phyloP scores from a whole-genome alignment of 2,113 vertebrate species.

The Heloderma charlesbogerti region DNA sequence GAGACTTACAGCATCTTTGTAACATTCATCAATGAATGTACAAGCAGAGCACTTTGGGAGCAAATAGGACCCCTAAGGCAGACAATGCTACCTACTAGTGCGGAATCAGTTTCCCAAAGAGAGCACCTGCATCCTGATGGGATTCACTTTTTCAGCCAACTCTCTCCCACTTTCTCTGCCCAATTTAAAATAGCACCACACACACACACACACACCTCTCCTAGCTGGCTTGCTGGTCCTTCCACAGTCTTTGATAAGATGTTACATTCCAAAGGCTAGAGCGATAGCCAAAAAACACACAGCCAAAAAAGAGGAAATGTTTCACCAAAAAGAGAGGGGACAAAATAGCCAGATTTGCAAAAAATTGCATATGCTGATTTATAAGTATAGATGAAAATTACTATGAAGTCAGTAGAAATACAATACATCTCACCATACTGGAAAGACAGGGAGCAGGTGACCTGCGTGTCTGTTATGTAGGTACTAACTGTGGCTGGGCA shows the following conservation, averaged over 20 bases:
- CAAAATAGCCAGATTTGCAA: too few species aligned
- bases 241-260: neutral
- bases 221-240: neutral
- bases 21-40: neutral
- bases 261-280: neutral
- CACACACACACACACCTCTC: neutral
- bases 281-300: neutral
- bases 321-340: too few species aligned
- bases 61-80: neutral
- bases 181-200: neutral
- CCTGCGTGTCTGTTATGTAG: too few species aligned
- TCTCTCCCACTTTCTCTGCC: neutral
- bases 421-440: too few species aligned
- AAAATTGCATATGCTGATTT: too few species aligned
- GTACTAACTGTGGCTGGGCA: too few species aligned
- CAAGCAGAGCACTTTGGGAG: neutral
- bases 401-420: too few species aligned
- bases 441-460: too few species aligned
- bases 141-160: too few species aligned
- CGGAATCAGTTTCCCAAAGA: neutral
- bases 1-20: neutral
- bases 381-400: too few species aligned
- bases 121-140: neutral
- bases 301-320: neutral
- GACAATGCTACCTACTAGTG: neutral